Evolutionary conservation across 2,113 vertebrate genomes (phyloP).

Genomic region (Morone chrysops): DNA sequence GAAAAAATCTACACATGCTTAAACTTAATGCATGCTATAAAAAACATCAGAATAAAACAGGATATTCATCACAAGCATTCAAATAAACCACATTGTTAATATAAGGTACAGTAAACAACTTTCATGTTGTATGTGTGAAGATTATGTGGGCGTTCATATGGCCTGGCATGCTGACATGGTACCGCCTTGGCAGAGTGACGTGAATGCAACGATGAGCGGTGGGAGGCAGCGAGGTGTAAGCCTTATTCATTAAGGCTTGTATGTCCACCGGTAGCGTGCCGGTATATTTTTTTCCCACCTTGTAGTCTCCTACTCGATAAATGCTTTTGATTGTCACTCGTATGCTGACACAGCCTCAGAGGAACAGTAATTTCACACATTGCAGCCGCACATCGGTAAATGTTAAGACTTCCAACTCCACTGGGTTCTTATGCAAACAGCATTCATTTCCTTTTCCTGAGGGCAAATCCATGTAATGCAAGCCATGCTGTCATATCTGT

Average conservation of each 20-base stretch:
- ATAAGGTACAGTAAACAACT: constrained; percentile 81
- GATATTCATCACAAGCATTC: constrained; percentile 84
- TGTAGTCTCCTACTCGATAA: constrained; percentile 29
- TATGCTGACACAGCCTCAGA: constrained; percentile 43
- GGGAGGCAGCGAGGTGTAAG: constrained; percentile 56
- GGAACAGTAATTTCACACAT: constrained; percentile 46
- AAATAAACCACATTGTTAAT: constrained; percentile 75
- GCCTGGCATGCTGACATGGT: constrained; percentile 79
- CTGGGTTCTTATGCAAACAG: constrained; percentile 10
- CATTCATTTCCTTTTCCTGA: constrained; percentile 13
- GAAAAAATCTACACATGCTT: constrained; percentile 86
- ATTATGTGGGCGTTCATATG: constrained; percentile 35
- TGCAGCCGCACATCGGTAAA: neutral
- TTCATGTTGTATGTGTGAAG: constrained; percentile 68
- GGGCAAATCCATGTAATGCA: constrained; percentile 11
- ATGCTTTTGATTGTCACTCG: constrained; percentile 63
- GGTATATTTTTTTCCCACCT: neutral
- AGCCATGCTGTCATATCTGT: constrained; percentile 5
- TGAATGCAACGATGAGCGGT: constrained; percentile 14
- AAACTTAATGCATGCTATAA: constrained; percentile 83
- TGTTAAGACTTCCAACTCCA: neutral
- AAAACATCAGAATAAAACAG: constrained; percentile 54
- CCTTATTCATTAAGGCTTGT: constrained; percentile 34
- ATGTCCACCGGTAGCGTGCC: neutral
- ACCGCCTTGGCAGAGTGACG: constrained; percentile 74